phyloP scores from a whole-genome alignment of 2,797 vertebrate species.

The Molossus molossus region DNA sequence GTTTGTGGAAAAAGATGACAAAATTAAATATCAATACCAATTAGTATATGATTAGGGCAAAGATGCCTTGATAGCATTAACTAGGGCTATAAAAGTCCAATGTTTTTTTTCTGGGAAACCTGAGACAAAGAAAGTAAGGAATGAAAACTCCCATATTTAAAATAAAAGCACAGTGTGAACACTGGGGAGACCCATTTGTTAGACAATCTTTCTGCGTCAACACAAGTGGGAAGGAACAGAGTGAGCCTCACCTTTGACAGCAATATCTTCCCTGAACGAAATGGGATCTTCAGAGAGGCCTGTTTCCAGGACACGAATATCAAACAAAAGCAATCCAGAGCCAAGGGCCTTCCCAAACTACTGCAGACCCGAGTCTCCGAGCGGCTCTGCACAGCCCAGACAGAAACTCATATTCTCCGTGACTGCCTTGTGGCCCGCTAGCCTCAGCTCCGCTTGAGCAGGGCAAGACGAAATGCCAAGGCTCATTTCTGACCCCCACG shows the following conservation, averaged over 20 bases:
- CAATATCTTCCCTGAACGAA: conserved; percentile 58
- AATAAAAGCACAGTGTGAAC: background rate
- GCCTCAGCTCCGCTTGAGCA: background rate
- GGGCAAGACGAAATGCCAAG: background rate
- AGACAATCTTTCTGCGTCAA: background rate
- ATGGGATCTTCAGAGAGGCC: background rate
- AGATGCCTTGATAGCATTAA: conserved; percentile 19
- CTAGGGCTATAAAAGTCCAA: background rate
- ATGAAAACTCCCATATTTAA: background rate
- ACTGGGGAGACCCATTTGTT: background rate
- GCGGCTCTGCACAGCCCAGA: background rate
- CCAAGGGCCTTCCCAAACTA: background rate
- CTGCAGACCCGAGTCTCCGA: background rate
- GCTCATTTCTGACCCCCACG: background rate
- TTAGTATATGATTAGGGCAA: background rate
- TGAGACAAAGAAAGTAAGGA: conserved; percentile 28
- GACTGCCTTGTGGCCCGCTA: background rate
- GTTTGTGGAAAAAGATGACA: conserved; percentile 13
- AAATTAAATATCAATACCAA: conserved; percentile 26
- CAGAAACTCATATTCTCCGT: conserved; percentile 52
- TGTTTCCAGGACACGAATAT: background rate
- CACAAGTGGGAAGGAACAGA: background rate
- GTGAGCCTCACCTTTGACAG: conserved; percentile 65
- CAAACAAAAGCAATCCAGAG: conserved; percentile 33
- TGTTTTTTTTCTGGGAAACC: conserved; percentile 2